phyloP scores from a whole-genome alignment of 2,888 invertebrate genomes.

The Arge pagana region DNA sequence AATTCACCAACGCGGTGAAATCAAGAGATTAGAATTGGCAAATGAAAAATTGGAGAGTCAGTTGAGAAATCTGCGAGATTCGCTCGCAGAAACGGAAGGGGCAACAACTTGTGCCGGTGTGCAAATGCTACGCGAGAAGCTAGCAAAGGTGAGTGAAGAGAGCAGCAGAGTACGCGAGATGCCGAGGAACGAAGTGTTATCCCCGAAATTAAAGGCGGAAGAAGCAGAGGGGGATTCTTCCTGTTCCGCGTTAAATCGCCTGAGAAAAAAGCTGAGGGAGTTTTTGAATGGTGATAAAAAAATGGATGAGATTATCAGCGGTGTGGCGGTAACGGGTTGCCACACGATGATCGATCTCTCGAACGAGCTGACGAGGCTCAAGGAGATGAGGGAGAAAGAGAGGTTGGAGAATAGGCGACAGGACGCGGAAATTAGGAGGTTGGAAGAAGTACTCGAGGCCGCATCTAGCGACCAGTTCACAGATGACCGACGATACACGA shows the following conservation, averaged over 20 bases:
- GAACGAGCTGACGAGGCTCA: slow-evolving; percentile 33
- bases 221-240: slow-evolving; percentile 26
- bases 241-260: slow-evolving; percentile 19
- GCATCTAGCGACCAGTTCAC: neutral
- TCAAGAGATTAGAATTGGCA: slow-evolving; percentile 27
- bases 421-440: slow-evolving; percentile 27
- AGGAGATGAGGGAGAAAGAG: slow-evolving; percentile 28
- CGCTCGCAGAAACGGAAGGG: slow-evolving; percentile 26
- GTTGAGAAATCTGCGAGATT: slow-evolving; percentile 25
- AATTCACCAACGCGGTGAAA: slow-evolving; percentile 31
- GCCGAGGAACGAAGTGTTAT: slow-evolving; percentile 29
- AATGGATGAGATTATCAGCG: slow-evolving; percentile 35
- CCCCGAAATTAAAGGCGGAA: slow-evolving; percentile 25
- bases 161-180: slow-evolving; percentile 16
- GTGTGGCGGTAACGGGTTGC: slow-evolving; percentile 31
- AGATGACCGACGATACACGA: slow-evolving; percentile 31
- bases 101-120: slow-evolving; percentile 25
- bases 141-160: slow-evolving; percentile 22
- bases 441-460: slow-evolving; percentile 34
- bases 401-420: slow-evolving; percentile 28
- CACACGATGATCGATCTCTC: slow-evolving; percentile 36
- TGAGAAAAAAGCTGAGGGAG: slow-evolving; percentile 29
- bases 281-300: slow-evolving; percentile 33
- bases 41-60: slow-evolving; percentile 31
- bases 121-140: slow-evolving; percentile 23